Evolutionary conservation across 1,140 invertebrate species (phyloP), one percentile per base, ranked within the genome.

Genomic region (Drosophila nasuta): DNA sequence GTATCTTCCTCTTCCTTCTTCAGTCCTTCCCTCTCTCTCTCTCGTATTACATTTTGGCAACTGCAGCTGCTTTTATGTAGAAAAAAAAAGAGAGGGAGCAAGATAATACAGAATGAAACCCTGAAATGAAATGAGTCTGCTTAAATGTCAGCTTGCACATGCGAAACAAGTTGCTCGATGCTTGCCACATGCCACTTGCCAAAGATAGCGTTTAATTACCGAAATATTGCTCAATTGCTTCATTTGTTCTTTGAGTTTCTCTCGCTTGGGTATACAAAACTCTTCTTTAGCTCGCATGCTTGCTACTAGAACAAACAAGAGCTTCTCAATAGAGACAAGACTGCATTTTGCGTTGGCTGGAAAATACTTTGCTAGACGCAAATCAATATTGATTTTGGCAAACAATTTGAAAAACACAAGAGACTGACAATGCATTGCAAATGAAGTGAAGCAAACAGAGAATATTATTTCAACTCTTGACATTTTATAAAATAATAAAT

Each of bases 21-120:
- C 15, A n/a, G 20, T 54, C 17, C 35, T 6, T 15, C 7, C 11
- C 6, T 15, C 30, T n/a, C 8, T n/a, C 54, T 46, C n/a, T 38
- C 38, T 52, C 30, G 69, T 72, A 87, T 79, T 59, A 82, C 73
- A 71, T 56, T 76, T 77, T 69, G 75, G 60, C 66, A 68, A 59
- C 54, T 69, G 56, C 41, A 65, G 11, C 38, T 57, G 60, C 60
- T 78, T 74, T 81, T 78, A 72, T 68, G 59, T 63, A 58, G 51
- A 45, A 77, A 80, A 64, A 80, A 64, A 13, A 66, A 73, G 68
- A 25, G 20, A 25, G 46, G 46, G 46, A 48, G 35, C 30, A 7
- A 13, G 48, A 60, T 41, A 70, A 58, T 13, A 41, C 15, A 38
- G 38, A 48, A 67, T 15, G 25, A 46, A 45, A 43, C 20, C 20